phyloP scores from a whole-genome alignment of 2,797 vertebrate species.

The Taeniopygia guttata region DNA sequence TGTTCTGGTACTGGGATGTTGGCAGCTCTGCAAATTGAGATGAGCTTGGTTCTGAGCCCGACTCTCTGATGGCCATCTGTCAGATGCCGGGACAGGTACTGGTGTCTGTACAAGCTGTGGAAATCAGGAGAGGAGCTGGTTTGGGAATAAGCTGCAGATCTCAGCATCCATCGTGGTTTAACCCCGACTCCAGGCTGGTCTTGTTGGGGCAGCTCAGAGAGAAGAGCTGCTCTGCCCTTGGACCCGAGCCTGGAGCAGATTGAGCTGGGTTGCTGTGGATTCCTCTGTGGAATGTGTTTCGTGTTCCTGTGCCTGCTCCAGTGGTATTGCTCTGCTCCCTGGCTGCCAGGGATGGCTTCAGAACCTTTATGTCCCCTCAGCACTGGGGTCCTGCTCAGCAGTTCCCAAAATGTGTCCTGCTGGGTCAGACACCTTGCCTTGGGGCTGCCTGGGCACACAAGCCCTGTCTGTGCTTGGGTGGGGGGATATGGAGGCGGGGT shows the following conservation, averaged over 20 bases:
- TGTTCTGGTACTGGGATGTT: conserved; percentile 50
- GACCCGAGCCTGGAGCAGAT: neutral
- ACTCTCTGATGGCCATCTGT: conserved; percentile 46
- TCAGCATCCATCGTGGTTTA: accelerated
- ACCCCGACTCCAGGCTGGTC: neutral
- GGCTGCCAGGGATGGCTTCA: neutral
- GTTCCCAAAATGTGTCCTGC: neutral
- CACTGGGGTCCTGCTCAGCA: neutral
- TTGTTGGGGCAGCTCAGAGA: neutral
- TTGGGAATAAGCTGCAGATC: neutral
- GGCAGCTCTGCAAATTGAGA: conserved; percentile 60
- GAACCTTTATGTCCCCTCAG: neutral
- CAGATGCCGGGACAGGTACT: conserved; percentile 54
- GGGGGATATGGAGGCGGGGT: neutral
- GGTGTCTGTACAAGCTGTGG: conserved; percentile 40
- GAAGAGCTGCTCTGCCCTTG: neutral
- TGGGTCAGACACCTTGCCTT: accelerated
- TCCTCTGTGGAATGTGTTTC: neutral
- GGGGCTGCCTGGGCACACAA: neutral
- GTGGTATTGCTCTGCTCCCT: neutral
- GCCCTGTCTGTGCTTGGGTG: neutral
- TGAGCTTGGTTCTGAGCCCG: conserved; percentile 57
- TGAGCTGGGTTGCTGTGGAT: neutral
- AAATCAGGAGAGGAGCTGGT: neutral
- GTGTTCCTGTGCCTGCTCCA: neutral